phyloP scores from a whole-genome alignment of 1,140 invertebrate species.

The Heliconius eleuchia region DNA sequence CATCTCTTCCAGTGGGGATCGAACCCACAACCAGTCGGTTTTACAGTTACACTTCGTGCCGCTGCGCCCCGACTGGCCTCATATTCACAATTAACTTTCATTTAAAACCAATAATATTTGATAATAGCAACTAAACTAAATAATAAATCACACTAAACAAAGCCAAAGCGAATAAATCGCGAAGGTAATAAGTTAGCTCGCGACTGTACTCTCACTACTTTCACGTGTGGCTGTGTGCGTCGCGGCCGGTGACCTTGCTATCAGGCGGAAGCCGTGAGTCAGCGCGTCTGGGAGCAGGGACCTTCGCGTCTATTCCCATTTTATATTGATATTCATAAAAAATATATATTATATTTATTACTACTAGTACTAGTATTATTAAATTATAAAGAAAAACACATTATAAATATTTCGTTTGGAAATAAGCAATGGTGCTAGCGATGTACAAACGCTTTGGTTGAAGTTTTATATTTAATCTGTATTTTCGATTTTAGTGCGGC shows the following conservation, averaged over 20 bases:
- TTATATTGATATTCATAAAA: slow-evolving; percentile 26
- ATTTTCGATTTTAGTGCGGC: no score
- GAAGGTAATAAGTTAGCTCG: slow-evolving; percentile 40
- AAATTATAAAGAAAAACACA: not conserved
- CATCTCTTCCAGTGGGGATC: no score
- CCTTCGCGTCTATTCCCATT: slow-evolving; percentile 61
- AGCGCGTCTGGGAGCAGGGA: slow-evolving; percentile 75
- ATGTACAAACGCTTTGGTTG: not conserved
- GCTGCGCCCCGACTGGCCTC: no score
- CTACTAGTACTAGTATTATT: not conserved
- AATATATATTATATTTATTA: not conserved
- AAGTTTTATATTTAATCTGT: not conserved
- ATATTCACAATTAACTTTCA: not conserved
- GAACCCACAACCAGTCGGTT: no score
- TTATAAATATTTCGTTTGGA: not conserved
- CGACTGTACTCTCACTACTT: slow-evolving; percentile 78
- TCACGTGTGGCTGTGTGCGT: slow-evolving; percentile 62
- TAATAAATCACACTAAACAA: slow-evolving; percentile 3
- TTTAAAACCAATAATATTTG: not conserved
- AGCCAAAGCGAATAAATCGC: slow-evolving; percentile 15
- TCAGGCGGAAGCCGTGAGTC: slow-evolving; percentile 79
- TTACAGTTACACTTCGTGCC: no score
- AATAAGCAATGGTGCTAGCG: not conserved
- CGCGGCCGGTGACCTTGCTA: slow-evolving; percentile 78
- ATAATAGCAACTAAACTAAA: no score